Conservation (phyloP, 2,888 invertebrate species). For the Proisotoma minuta region DNA sequence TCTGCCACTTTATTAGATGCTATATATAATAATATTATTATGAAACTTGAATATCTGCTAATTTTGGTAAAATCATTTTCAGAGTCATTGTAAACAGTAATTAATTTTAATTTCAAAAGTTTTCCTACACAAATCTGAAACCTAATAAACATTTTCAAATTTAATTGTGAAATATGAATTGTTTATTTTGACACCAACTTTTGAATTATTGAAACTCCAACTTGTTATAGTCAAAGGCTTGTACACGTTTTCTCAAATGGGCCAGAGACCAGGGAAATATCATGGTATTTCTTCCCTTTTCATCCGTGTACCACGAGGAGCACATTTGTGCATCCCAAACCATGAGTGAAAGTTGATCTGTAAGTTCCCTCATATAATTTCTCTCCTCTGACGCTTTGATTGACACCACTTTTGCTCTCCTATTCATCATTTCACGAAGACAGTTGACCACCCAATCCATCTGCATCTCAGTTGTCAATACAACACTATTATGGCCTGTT, state of each 20-base stretch:
- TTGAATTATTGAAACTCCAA: neutral
- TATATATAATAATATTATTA: too few species aligned
- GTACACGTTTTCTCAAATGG: neutral
- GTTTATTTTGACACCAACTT: too few species aligned
- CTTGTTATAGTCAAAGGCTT: neutral
- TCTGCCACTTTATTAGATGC: too few species aligned
- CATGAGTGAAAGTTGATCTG: neutral
- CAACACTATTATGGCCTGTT: slow-evolving; percentile 9
- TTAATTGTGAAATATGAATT: too few species aligned
- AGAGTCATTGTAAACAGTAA: too few species aligned
- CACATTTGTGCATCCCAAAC: slow-evolving; percentile 1
- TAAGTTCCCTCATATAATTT: slow-evolving; percentile 6
- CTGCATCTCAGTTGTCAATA: slow-evolving; percentile 10
- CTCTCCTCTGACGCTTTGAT: neutral
- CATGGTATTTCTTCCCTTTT: neutral
- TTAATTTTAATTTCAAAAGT: too few species aligned
- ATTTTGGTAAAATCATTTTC: too few species aligned
- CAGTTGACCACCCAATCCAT: slow-evolving; percentile 2
- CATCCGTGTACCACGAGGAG: slow-evolving; percentile 11
- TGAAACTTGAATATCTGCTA: too few species aligned
- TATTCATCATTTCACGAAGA: neutral
- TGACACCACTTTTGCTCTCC: neutral
- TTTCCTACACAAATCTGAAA: too few species aligned
- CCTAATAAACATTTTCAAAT: too few species aligned
- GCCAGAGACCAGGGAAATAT: neutral